These are phyloP conservation scores for Falco biarmicus DNA, from an alignment of 2,797 vertebrate genomes.

Conservation along the genomic window DNA sequence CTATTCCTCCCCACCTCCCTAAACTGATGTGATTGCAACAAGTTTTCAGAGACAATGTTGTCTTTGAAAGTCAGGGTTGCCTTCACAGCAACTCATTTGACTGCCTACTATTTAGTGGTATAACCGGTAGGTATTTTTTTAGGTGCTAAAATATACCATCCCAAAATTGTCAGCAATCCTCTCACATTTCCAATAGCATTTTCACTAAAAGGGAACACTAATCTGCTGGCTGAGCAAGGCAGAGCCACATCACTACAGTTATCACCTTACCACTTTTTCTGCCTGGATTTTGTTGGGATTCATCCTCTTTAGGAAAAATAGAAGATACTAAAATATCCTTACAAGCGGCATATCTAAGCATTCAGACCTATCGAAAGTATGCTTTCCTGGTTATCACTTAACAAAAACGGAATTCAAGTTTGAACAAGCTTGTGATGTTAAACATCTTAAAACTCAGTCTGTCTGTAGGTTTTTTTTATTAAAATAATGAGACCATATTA, in stretches of 20 bases:
- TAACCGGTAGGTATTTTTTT: neutral
- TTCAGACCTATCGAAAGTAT: neutral
- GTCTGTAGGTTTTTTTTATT: neutral
- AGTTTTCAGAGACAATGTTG: neutral
- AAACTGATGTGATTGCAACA: neutral
- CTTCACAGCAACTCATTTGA: neutral
- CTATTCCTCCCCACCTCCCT: neutral
- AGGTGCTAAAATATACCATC: neutral
- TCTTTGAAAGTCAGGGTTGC: neutral
- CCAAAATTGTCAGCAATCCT: neutral
- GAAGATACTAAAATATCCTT: neutral
- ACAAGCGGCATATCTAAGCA: neutral
- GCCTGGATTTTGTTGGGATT: neutral
- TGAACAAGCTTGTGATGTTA: neutral
- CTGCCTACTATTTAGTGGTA: neutral
- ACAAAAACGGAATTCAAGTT: neutral
- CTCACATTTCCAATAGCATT: neutral
- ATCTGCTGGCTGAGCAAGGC: neutral
- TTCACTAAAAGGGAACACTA: neutral
- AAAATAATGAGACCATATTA: neutral
- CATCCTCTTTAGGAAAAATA: neutral
- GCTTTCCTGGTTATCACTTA: neutral
- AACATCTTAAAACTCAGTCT: neutral
- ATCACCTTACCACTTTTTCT: neutral
- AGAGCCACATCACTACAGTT: neutral